phyloP scores from a whole-genome alignment of 2,797 vertebrate species.

The Cossypha heuglini region DNA sequence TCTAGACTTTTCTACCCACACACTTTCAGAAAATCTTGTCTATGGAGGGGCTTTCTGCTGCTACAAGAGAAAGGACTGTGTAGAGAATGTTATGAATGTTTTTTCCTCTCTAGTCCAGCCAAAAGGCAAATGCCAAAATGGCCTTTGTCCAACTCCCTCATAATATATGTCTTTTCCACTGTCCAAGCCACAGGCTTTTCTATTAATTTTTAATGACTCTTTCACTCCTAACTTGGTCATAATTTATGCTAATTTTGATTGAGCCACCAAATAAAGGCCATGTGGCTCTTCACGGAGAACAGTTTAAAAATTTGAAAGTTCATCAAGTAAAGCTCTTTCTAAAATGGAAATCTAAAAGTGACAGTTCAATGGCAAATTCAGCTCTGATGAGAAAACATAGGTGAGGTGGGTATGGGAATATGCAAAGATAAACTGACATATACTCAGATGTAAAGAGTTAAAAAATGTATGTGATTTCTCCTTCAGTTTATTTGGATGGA shows the following conservation, averaged over 20 bases:
- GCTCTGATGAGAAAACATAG: background rate
- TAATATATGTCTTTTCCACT: background rate
- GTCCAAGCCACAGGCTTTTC: background rate
- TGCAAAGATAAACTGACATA: background rate
- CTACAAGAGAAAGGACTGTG: background rate
- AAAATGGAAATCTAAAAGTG: background rate
- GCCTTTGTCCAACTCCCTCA: background rate
- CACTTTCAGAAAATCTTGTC: background rate
- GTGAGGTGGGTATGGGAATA: background rate
- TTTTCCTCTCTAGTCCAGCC: background rate
- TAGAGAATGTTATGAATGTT: background rate
- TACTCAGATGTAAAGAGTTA: background rate
- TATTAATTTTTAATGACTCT: background rate
- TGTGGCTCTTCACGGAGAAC: background rate
- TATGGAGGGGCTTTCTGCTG: background rate
- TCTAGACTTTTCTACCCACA: rapidly evolving
- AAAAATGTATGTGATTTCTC: background rate
- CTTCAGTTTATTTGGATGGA: background rate
- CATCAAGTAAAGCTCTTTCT: background rate
- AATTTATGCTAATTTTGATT: background rate
- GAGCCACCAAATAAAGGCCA: background rate
- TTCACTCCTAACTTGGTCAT: background rate
- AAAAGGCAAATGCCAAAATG: background rate
- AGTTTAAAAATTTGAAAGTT: background rate
- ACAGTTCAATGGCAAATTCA: background rate